Conservation (phyloP, 2,797 vertebrate species). For the Macrochelys suwanniensis region DNA sequence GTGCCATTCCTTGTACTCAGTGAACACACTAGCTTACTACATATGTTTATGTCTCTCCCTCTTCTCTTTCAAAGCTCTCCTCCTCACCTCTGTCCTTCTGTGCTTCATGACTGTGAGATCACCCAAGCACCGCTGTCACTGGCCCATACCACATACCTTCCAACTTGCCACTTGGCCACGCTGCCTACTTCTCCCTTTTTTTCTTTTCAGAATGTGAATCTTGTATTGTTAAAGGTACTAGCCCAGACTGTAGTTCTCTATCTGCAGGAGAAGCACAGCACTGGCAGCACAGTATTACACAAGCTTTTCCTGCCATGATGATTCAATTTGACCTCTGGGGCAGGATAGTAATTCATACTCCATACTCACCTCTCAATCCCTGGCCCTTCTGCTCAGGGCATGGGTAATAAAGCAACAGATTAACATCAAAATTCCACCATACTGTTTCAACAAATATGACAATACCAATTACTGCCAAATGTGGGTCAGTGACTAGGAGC, state of each 20-base stretch:
- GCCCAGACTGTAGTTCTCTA: not conserved
- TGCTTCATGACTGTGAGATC: not conserved
- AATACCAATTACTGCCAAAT: not conserved
- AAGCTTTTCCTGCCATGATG: not conserved
- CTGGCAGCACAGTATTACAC: not conserved
- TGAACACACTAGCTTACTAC: not conserved
- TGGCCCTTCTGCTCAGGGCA: not conserved
- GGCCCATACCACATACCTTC: not conserved
- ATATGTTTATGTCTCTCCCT: not conserved
- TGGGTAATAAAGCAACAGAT: constrained; percentile 11
- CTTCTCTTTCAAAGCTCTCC: not conserved
- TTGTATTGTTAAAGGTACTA: not conserved
- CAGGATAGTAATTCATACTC: not conserved
- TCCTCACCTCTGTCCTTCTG: not conserved
- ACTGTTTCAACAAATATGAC: not conserved
- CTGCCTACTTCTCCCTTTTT: not conserved
- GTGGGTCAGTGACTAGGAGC: not conserved
- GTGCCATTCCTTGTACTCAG: not conserved
- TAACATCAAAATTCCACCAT: not conserved
- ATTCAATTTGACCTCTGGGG: not conserved
- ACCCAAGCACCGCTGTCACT: not conserved
- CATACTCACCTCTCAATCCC: not conserved
- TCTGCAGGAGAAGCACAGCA: not conserved
- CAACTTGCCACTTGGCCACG: not conserved
- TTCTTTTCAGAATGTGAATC: not conserved